Base-by-base conservation (phyloP, 2,797 vertebrate genomes). In the Alosa sapidissima region DNA sequence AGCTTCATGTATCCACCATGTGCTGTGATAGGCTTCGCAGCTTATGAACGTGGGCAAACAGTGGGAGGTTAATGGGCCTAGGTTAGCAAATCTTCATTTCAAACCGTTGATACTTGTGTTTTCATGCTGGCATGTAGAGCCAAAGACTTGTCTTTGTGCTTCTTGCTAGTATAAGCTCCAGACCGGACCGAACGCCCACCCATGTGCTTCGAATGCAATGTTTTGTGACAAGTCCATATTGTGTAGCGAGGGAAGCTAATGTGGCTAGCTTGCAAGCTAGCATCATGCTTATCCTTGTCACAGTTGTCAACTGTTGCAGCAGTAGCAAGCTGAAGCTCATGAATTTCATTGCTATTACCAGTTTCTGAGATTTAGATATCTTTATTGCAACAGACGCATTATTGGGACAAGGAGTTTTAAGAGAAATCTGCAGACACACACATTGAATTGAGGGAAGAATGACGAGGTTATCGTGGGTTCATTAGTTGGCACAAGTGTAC, bases 1-100 rank as follows among this genome's bases (percentile, higher is more conserved):
- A 84, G 41, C 83, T 85, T 84, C 83, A 65, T 72, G 86, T 88
- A 78, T 47, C 72, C 47, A 78, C 92, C 94, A 93, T 94, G 94
- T 92, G 93, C 91, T 82, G 89, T 91, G 33, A 88, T 87, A 89
- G 89, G 89, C 87, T 78, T 19, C 87, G 51, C 89, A 86, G 78
- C 21, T 81, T 62, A 81, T 52, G 86, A 82, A 84, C 83, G 83
- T 54, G 83, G 49, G 83, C 45, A 49, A 16, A 48, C 48, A 72
- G 36, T 45, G 36, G 65, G 83, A 78, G 72, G 45, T 78, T 47
- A 78, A 45, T 78, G 36, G 72, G 72, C 72, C 72, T 47, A 47
- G 36, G 72, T 47, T 78, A 45, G 41, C 72, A 47, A 7, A 47
- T 45, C 41, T 21, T 78, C 36, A 78, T 45, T 16, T 78, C 72